A percentile compares a stretch with the other conserved stretches of the same genome.
These are phyloP conservation scores for Oscheius sp. DNA, from an alignment of 2,888 invertebrate genomes.

Conservation along the genomic window DNA sequence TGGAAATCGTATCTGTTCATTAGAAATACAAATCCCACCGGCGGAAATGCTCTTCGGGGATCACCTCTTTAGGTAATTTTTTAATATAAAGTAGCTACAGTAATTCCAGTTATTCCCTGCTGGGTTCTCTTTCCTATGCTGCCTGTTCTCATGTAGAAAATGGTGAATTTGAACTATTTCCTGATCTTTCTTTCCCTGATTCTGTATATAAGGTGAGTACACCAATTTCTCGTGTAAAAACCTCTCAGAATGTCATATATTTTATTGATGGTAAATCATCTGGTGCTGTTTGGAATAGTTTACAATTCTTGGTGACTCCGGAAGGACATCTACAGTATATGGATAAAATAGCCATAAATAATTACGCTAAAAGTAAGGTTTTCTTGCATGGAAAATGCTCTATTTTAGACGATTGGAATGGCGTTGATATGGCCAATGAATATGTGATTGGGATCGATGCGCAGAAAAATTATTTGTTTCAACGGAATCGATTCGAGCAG, in stretches of 20 bases:
- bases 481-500: conserved; percentile 43
- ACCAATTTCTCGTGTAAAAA: not conserved
- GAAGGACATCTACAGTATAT: conserved; percentile 52
- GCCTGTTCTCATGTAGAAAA: conserved; percentile 59
- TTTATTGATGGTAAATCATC: conserved; percentile 61
- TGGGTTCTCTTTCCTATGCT: conserved; percentile 61
- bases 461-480: conserved; percentile 53
- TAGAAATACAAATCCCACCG: conserved; percentile 64
- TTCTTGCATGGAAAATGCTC: conserved; percentile 14
- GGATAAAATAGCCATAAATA: conserved; percentile 53
- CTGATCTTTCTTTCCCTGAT: conserved; percentile 58
- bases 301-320: conserved; percentile 59
- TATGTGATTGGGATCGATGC: conserved; percentile 55
- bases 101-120: conserved; percentile 61
- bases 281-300: conserved; percentile 58
- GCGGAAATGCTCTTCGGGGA: conserved; percentile 56
- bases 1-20: conserved; percentile 64
- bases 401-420: conserved; percentile 36
- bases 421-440: conserved; percentile 47
- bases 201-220: conserved; percentile 44
- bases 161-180: conserved; percentile 45
- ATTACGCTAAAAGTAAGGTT: conserved; percentile 50
- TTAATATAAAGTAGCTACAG: not conserved
- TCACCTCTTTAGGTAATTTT: conserved; percentile 50
- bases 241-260: conserved; percentile 59